Evolutionary conservation across 2,797 vertebrate genomes (phyloP).

Genomic region (Lagorchestes hirsutus): DNA sequence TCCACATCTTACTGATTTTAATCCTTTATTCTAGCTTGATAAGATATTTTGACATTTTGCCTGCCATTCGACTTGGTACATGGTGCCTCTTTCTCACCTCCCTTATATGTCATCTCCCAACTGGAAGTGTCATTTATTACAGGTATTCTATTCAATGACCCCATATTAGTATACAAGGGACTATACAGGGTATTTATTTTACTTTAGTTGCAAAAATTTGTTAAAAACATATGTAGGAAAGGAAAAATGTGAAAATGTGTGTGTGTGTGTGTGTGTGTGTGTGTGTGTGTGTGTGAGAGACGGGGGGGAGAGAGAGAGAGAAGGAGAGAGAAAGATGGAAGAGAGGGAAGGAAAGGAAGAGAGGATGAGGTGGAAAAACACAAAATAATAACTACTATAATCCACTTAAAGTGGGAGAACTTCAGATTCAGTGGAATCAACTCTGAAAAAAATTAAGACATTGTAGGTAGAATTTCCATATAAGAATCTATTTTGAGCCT

Average conservation of each 20-base stretch:
- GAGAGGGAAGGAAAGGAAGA: neutral
- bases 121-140: neutral
- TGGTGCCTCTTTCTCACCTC: neutral
- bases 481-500: constrained; percentile 63
- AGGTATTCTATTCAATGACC: neutral
- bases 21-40: neutral
- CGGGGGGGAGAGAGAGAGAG: no score
- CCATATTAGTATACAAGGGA: neutral
- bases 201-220: neutral
- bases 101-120: neutral
- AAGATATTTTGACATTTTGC: neutral
- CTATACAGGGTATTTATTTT: neutral
- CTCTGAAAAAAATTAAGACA: constrained; percentile 48
- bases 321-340: neutral
- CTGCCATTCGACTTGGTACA: neutral
- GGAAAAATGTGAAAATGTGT: neutral
- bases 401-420: constrained; percentile 17
- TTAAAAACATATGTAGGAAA: neutral
- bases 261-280: neutral
- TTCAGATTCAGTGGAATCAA: constrained; percentile 61
- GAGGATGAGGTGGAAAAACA: neutral
- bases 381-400: constrained; percentile 38
- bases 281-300: no score
- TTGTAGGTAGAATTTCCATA: constrained; percentile 44
- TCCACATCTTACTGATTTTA: neutral